Evolutionary conservation across 2,888 invertebrate species (phyloP), one percentile per base, ranked within the genome.

Genomic region (Leistus spinibarbis): DNA sequence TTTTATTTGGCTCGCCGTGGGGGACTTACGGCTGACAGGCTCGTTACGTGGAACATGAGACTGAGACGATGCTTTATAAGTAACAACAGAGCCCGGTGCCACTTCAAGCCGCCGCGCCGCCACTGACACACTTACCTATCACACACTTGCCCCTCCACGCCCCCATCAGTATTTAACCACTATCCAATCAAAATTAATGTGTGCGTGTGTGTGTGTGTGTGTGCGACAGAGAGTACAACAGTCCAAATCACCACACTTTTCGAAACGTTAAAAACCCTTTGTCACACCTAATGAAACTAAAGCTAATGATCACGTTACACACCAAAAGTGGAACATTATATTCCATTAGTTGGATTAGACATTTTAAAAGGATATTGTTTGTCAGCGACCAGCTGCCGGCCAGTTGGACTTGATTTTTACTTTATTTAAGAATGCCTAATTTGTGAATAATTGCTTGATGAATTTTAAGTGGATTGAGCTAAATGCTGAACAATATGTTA

Each of bases 21-120:
- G 77, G 76, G 63, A 67, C 74, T 72, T 64, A 56, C 65, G 63
- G 76, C 65, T 67, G 72, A 70, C 70, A 76, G 72, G 68, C 76
- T 76, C 60, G 75, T 72, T 72, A 66, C 72, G 54, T 27, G 64
- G 40, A 40, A 40, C 40, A 40, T 40, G 40, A 13, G 65, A 57
- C 64, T 13, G 71, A 64, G 64, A 24, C 64, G 17, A 56, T 0
- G 23, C 20, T 23, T 19, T 62, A 24, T 57, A 40, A 60, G 62
- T 60, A 60, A 69, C 24, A 27, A 20, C n/a, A 19, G 69, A 65
- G 65, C 64, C 17, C 27, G 65, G 23, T 72, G 65, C 66, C 72
- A 72, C 72, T 57, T 72, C 24, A 19, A 22, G 40, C 40, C 24
- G 22, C 69, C 24, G 24, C n/a, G 54, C 24, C 69, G 69, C 23